These are phyloP conservation scores for Holacanthella duospinosa DNA, from an alignment of 2,888 invertebrate genomes.

Conservation along the genomic window DNA sequence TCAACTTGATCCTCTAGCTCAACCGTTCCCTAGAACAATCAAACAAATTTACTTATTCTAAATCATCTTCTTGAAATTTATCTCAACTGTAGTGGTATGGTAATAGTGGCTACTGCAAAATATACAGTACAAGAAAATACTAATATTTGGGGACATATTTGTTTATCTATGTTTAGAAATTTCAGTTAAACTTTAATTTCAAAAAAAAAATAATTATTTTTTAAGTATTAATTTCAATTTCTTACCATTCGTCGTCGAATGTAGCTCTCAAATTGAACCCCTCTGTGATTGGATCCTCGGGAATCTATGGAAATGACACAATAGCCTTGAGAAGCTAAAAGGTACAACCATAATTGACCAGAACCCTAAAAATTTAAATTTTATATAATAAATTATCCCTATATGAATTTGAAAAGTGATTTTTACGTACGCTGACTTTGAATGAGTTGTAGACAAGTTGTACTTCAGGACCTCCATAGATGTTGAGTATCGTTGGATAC, in stretches of 20 bases:
- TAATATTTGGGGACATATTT: too few relatives aligned
- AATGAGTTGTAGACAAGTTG: conserved; percentile 94
- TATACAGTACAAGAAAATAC: too few relatives aligned
- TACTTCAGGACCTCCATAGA: conserved; percentile 97
- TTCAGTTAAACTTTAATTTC: too few relatives aligned
- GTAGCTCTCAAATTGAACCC: conserved; percentile 81
- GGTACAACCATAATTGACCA: conserved; percentile 83
- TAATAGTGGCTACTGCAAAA: too few relatives aligned
- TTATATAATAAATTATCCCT: neutral
- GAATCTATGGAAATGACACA: conserved; percentile 93
- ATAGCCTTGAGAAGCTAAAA: conserved; percentile 89
- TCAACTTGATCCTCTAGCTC: conserved; percentile 93
- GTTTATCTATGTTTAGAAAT: too few relatives aligned
- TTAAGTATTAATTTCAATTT: too few relatives aligned
- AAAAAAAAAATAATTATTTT: too few relatives aligned
- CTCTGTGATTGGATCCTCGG: conserved; percentile 86
- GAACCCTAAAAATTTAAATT: conserved; percentile 53
- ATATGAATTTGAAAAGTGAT: neutral
- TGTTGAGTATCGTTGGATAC: conserved; percentile 89
- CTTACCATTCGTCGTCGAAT: conserved; percentile 70
- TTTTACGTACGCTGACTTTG: conserved; percentile 52
- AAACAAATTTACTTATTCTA: too few relatives aligned
- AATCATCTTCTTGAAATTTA: too few relatives aligned
- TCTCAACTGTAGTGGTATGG: too few relatives aligned
- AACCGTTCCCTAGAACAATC: conserved; percentile 57